A percentile compares a stretch with the other conserved stretches of the same genome.
These are phyloP conservation scores for Andrena minutula DNA, from an alignment of 2,888 invertebrate species.

Conservation along the genomic window DNA sequence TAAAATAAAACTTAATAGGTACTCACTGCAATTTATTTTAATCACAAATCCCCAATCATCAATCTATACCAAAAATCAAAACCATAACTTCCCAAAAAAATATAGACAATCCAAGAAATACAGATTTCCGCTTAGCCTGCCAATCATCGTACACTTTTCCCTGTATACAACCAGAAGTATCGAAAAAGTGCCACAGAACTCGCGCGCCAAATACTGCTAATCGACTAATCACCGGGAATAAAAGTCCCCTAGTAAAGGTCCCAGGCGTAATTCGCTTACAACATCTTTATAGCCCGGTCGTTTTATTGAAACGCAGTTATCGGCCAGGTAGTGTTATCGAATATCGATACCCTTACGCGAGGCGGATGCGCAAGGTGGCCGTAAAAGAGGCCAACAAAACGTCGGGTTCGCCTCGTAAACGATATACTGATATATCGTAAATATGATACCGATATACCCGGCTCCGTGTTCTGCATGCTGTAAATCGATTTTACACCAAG, in stretches of 20 bases:
- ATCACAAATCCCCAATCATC: no score
- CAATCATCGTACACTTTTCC: no score
- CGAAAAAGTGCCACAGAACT: background rate
- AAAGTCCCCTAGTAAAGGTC: conserved; percentile 16
- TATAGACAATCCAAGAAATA: no score
- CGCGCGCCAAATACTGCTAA: conserved; percentile 10
- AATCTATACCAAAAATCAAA: no score
- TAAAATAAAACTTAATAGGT: no score
- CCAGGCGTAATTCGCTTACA: conserved; percentile 35
- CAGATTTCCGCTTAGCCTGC: no score
- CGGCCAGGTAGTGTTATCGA: conserved; percentile 48
- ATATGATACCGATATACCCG: conserved; percentile 57
- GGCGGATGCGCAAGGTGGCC: conserved; percentile 50
- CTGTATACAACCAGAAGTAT: background rate
- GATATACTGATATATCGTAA: conserved; percentile 53
- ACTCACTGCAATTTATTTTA: no score
- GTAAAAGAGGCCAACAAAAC: conserved; percentile 55
- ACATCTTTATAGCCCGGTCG: conserved; percentile 48
- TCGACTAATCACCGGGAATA: conserved; percentile 46
- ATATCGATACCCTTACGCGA: conserved; percentile 56
- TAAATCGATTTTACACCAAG: conserved; percentile 57
- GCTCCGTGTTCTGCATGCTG: conserved; percentile 43
- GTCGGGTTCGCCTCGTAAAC: conserved; percentile 48
- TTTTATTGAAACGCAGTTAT: conserved; percentile 58
- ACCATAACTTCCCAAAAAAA: no score